Percentiles rank a stretch among this genome's conserved stretches.
Conservation (phyloP, 2,797 vertebrate genomes). For the Arctocebus calabarensis region DNA sequence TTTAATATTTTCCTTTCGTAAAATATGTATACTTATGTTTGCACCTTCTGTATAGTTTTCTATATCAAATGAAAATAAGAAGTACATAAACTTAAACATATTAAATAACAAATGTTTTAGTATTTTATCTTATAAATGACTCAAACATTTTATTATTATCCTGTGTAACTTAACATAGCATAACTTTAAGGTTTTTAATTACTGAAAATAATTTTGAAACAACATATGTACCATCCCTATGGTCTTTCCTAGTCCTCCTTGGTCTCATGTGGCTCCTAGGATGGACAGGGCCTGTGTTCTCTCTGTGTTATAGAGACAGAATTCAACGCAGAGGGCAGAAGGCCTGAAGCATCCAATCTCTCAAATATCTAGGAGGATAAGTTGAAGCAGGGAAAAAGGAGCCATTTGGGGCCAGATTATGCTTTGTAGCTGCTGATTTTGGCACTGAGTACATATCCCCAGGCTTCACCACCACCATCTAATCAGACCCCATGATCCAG, state of each 20-base stretch:
- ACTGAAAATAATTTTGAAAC: neutral
- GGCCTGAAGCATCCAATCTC: neutral
- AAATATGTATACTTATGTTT: no score
- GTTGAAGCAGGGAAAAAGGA: neutral
- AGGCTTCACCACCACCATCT: neutral
- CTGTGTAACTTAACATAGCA: neutral
- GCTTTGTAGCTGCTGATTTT: neutral
- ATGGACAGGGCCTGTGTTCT: neutral
- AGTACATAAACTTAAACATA: neutral
- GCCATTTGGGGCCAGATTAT: neutral
- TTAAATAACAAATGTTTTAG: neutral
- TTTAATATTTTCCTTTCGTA: no score
- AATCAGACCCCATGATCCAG: neutral
- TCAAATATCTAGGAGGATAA: neutral
- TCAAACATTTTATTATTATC: neutral
- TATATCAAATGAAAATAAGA: neutral
- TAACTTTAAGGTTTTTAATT: neutral
- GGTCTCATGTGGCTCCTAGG: neutral
- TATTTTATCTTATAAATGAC: neutral
- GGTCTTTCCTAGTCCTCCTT: neutral
- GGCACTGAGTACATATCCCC: neutral
- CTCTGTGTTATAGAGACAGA: neutral
- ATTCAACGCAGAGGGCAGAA: neutral
- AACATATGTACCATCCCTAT: neutral
- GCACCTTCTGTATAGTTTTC: neutral